Conservation (phyloP, 2,888 invertebrate species). For the Tinea pellionella region DNA sequence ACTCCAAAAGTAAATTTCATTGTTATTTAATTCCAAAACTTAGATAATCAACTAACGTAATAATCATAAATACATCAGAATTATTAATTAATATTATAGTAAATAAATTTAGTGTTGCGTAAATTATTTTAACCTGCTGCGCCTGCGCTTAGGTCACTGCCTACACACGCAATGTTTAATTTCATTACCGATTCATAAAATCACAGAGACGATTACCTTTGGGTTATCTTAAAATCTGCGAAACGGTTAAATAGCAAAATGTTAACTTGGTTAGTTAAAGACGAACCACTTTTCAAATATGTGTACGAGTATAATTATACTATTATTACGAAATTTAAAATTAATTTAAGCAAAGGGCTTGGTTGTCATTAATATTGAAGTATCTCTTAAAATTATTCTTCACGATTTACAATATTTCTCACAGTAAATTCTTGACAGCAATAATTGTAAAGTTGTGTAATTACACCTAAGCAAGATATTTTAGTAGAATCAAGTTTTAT, state of each 20-base stretch:
- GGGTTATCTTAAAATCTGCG: not conserved
- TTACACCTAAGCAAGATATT: not conserved
- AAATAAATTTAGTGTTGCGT: not conserved
- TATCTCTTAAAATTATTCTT: not conserved
- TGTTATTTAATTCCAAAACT: not conserved
- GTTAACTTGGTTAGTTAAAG: not conserved
- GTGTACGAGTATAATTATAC: too few relatives aligned
- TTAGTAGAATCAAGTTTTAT: not conserved
- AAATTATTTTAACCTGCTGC: not conserved
- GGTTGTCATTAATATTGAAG: not conserved
- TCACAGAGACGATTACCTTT: not conserved
- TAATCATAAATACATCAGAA: not conserved
- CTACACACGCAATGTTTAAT: not conserved
- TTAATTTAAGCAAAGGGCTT: too few relatives aligned
- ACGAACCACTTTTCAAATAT: too few relatives aligned
- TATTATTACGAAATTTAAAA: too few relatives aligned
- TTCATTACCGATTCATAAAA: not conserved
- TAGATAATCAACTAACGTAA: not conserved
- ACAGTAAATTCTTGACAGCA: not conserved
- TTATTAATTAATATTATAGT: not conserved
- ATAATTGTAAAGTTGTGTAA: not conserved
- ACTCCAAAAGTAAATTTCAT: not conserved
- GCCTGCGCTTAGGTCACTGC: not conserved
- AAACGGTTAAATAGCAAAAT: not conserved
- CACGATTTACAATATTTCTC: not conserved